These are phyloP conservation scores for Toxostoma redivivum DNA, from an alignment of 2,113 vertebrate genomes.

Conservation along the genomic window DNA sequence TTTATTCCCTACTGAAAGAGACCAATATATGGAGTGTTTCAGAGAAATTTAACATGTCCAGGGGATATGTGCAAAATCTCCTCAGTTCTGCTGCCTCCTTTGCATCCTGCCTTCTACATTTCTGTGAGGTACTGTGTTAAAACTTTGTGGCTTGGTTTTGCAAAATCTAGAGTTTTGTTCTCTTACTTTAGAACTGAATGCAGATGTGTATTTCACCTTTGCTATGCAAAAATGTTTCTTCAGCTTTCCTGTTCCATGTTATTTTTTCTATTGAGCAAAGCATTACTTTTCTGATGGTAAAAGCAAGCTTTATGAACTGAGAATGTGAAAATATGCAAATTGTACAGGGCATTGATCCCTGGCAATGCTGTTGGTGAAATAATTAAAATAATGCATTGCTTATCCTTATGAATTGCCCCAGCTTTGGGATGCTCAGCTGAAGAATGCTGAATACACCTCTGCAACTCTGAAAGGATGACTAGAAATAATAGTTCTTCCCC, in stretches of 20 bases:
- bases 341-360: background rate
- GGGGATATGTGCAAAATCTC: conserved; percentile 88
- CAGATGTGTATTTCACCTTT: background rate
- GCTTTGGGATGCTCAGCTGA: background rate
- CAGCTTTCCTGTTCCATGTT: background rate
- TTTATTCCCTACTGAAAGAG: conserved; percentile 86
- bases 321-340: background rate
- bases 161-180: background rate
- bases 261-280: background rate
- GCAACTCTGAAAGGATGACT: background rate
- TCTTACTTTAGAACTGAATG: background rate
- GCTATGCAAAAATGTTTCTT: background rate
- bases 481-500: background rate
- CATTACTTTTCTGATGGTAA: background rate
- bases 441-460: background rate
- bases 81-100: conserved; percentile 87
- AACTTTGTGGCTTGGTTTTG: background rate
- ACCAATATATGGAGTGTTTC: conserved; percentile 86
- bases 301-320: background rate
- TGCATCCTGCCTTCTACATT: conserved; percentile 88
- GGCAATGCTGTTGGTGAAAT: background rate
- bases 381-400: background rate
- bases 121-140: conserved; percentile 83
- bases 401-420: background rate
- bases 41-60: conserved; percentile 83